Evolutionary conservation across 2,888 invertebrate genomes (phyloP).

Genomic region (Drosophila antonietae): DNA sequence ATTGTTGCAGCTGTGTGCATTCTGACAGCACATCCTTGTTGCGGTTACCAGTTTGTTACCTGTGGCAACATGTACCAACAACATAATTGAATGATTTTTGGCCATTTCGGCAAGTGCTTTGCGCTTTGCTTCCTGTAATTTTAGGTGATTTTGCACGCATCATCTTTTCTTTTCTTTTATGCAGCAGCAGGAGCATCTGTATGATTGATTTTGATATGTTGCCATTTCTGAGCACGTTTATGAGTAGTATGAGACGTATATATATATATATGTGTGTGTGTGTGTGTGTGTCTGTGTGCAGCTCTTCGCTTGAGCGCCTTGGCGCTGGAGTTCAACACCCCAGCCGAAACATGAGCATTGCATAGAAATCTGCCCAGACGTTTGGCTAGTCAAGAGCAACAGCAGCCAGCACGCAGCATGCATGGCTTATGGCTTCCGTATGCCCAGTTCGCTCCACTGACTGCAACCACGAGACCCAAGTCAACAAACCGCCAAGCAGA

Average conservation of each 20-base stretch:
- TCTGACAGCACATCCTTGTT: slow-evolving; percentile 53
- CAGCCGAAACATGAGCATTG: slow-evolving; percentile 63
- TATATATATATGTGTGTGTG: not conserved
- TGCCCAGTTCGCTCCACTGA: slow-evolving; percentile 69
- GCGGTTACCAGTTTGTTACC: slow-evolving; percentile 44
- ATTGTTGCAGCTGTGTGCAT: slow-evolving; percentile 51
- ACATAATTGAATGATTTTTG: slow-evolving; percentile 77
- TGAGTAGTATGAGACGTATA: slow-evolving; percentile 15
- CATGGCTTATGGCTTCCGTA: slow-evolving; percentile 72
- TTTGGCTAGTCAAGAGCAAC: slow-evolving; percentile 14
- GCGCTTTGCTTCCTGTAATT: slow-evolving; percentile 73
- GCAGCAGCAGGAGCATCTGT: slow-evolving; percentile 45
- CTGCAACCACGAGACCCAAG: slow-evolving; percentile 51
- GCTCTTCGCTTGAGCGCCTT: slow-evolving; percentile 47
- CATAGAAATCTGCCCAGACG: slow-evolving; percentile 59
- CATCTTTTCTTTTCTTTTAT: slow-evolving; percentile 14
- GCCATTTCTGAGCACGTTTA: slow-evolving; percentile 53
- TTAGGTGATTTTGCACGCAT: slow-evolving; percentile 68
- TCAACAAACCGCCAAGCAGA: slow-evolving; percentile 25
- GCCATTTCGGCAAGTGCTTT: slow-evolving; percentile 71
- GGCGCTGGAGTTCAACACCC: slow-evolving; percentile 66
- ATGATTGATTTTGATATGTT: slow-evolving; percentile 63
- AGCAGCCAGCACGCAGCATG: slow-evolving; percentile 33
- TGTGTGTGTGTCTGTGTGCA: slow-evolving; percentile 10
- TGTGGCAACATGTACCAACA: slow-evolving; percentile 32